Percentiles rank a stretch among this genome's conserved stretches.
Conservation (phyloP, 1,140 invertebrate species). For the Heliconius melpomene region DNA sequence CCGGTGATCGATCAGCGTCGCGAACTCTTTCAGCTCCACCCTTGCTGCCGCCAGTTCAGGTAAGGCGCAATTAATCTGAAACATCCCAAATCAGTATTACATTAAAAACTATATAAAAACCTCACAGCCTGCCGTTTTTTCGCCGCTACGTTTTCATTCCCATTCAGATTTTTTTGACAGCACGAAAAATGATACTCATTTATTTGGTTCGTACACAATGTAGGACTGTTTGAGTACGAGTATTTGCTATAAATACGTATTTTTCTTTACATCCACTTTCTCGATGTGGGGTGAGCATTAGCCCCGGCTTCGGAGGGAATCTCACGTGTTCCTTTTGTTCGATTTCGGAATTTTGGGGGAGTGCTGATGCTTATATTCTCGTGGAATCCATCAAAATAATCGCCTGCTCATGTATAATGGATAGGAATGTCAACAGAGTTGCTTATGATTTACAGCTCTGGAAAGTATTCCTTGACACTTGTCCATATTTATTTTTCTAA, state of each 20-base stretch:
- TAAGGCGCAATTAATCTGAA: conserved; percentile 80
- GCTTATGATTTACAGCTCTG: conserved; percentile 56
- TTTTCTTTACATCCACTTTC: conserved; percentile 80
- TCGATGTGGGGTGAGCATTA: conserved; percentile 76
- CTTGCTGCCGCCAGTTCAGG: conserved; percentile 69
- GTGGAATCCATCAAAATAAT: conserved; percentile 78
- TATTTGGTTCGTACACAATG: conserved; percentile 81
- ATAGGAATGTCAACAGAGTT: conserved; percentile 69
- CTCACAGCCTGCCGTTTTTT: conserved; percentile 74
- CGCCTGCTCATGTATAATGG: conserved; percentile 71
- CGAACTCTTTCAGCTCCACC: conserved; percentile 78
- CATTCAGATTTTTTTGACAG: conserved; percentile 81
- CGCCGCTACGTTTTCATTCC: conserved; percentile 76
- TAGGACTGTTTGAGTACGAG: conserved; percentile 80
- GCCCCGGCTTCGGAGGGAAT: conserved; percentile 70
- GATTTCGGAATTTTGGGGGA: conserved; percentile 77
- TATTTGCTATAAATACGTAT: conserved; percentile 82
- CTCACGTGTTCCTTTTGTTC: conserved; percentile 78
- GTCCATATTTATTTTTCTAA: neutral
- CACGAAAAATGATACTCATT: conserved; percentile 80
- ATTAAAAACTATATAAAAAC: conserved; percentile 79
- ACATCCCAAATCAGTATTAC: conserved; percentile 80
- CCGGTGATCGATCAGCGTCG: conserved; percentile 77
- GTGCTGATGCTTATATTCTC: conserved; percentile 73
- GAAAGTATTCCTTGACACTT: conserved; percentile 14